Evolutionary conservation across 2,888 invertebrate species (phyloP), one percentile per base, ranked within the genome.

Genomic region (Phymatocera aterrima): DNA sequence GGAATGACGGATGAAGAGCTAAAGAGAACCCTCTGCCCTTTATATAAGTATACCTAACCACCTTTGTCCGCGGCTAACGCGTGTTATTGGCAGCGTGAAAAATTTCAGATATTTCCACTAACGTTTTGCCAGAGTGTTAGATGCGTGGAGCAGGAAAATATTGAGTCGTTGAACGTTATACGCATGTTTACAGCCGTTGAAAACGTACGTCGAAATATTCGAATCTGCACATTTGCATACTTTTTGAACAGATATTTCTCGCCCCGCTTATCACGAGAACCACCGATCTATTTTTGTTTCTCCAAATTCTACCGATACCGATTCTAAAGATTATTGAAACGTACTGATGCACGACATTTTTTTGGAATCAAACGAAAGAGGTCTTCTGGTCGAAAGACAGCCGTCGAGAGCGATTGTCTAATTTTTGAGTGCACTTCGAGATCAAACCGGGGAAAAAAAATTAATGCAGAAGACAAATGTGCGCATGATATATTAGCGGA

Each of bases 1-100:
- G 72, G 51, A 34, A 72, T 72, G 72, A 72, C 72, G 72, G 72
- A 72, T 72, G 72, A 51, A 72, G 72, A 72, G 48, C 72, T 34
- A 72, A 72, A 43, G 48, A 72, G 72, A 72, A 34, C 51, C 72
- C 72, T 72, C 51, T 31, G 48, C 72, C 48, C 51, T 72, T 31
- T 51, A 28, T 51, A 72, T 18, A 72, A 34, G 51, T 72, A 72
- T 31, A 72, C 72, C n/a, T n/a, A n/a, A n/a, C n/a, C 48, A 48
- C 72, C 72, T 72, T 72, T 72, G 72, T 72, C 72, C 72, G 51
- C 21, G 48, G 51, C 31, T 51, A 72, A 72, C 51, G 51, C 48
- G 72, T 72, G 43, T 68, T 68, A 72, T 72, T 72, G 72, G 72
- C 72, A 72, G 10, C 46, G 40, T 68, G 21, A 68, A 46, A 31